phyloP scores from a whole-genome alignment of 2,113 vertebrate genomes.

The Lagopus leucura region DNA sequence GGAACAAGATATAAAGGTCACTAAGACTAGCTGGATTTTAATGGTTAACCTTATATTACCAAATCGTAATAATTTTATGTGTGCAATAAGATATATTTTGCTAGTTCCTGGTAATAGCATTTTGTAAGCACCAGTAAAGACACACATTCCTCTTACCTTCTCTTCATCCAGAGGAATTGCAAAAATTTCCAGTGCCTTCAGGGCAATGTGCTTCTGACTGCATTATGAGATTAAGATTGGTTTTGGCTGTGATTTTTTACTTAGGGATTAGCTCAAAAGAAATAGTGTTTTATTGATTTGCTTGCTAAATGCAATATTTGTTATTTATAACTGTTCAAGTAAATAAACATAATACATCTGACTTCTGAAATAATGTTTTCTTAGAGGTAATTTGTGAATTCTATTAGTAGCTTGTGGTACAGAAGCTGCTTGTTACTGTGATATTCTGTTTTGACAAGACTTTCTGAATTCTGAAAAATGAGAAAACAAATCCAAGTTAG shows the following conservation, averaged over 20 bases:
- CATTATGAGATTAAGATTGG: not conserved
- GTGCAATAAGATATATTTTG: not conserved
- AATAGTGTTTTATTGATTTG: not conserved
- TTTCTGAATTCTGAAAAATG: not conserved
- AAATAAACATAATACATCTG: not conserved
- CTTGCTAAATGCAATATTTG: not conserved
- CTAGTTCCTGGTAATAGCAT: not conserved
- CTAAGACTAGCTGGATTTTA: not conserved
- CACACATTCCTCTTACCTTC: not conserved
- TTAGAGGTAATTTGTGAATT: not conserved
- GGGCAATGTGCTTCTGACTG: not conserved
- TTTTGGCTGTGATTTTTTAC: not conserved
- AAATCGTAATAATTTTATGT: not conserved
- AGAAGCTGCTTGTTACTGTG: not conserved
- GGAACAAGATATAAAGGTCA: not conserved
- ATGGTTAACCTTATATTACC: not conserved
- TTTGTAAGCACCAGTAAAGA: not conserved
- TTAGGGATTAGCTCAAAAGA: not conserved
- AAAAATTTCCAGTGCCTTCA: not conserved
- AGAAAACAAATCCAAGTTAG: not conserved
- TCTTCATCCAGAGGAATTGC: not conserved
- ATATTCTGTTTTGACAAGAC: not conserved
- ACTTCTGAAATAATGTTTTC: not conserved
- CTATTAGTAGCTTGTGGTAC: not conserved
- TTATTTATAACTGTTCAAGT: not conserved